phyloP scores from a whole-genome alignment of 1,140 invertebrate genomes.

The Leptopilina clavipes region DNA sequence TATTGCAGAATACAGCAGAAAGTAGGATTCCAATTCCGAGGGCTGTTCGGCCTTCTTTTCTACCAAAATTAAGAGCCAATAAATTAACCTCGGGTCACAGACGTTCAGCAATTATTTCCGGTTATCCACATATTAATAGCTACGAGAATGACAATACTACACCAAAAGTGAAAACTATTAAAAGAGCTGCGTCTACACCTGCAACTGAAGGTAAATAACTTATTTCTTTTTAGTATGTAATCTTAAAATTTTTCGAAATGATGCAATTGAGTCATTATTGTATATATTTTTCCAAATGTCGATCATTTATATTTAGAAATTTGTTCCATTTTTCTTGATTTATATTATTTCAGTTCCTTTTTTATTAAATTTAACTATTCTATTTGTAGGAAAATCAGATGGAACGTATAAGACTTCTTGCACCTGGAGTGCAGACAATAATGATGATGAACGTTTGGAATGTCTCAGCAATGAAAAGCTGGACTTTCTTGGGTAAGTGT shows the following conservation, averaged over 20 bases:
- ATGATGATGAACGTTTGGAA: constrained; percentile 60
- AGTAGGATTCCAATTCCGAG: constrained; percentile 67
- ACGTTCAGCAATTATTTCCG: constrained; percentile 52
- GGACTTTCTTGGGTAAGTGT: constrained; percentile 61
- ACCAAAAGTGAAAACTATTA: constrained; percentile 44
- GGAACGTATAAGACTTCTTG: constrained; percentile 58
- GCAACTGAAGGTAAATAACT: constrained; percentile 48
- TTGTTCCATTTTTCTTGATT: too few relatives aligned
- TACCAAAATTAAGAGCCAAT: constrained; percentile 58
- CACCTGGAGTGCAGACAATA: constrained; percentile 60
- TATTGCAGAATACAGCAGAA: constrained; percentile 66
- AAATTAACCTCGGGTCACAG: constrained; percentile 47
- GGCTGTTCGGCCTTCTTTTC: constrained; percentile 64
- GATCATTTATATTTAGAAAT: too few relatives aligned
- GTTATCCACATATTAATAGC: constrained; percentile 54
- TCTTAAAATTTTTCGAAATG: too few relatives aligned
- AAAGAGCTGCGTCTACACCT: constrained; percentile 48
- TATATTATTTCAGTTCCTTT: too few relatives aligned
- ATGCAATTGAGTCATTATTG: too few relatives aligned
- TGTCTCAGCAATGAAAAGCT: constrained; percentile 62
- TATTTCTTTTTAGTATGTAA: neutral
- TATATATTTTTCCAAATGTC: too few relatives aligned
- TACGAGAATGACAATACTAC: constrained; percentile 46
- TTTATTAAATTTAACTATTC: neutral
- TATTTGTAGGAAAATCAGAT: constrained; percentile 51